Evolutionary conservation across 2,113 vertebrate species (phyloP).

Genomic region (Pachyramphus minor): DNA sequence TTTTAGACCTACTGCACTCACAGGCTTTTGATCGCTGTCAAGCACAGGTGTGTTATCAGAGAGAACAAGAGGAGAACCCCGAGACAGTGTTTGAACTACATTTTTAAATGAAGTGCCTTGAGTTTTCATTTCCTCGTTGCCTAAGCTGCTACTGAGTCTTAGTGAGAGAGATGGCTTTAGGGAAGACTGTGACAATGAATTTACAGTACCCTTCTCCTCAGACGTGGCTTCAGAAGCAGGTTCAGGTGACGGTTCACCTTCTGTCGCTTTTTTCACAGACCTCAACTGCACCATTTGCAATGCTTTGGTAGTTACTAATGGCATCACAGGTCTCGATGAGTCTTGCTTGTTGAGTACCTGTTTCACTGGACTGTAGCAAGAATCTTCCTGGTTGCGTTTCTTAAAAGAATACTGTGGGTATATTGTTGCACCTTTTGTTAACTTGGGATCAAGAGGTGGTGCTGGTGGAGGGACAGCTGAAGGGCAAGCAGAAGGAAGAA

Average conservation of each 20-base stretch:
- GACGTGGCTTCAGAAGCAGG: slow-evolving; percentile 40
- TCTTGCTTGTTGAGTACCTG: slow-evolving; percentile 61
- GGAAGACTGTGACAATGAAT: slow-evolving; percentile 23
- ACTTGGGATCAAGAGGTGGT: slow-evolving; percentile 71
- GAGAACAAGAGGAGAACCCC: slow-evolving; percentile 48
- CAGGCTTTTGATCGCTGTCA: background rate
- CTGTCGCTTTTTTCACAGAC: slow-evolving; percentile 76
- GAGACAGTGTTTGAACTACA: slow-evolving; percentile 60
- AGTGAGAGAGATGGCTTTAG: slow-evolving; percentile 72
- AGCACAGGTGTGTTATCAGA: background rate
- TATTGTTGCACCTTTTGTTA: slow-evolving; percentile 68
- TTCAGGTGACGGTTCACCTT: slow-evolving; percentile 27
- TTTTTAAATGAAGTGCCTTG: slow-evolving; percentile 69
- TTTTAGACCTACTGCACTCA: background rate
- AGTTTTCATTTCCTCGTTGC: slow-evolving; percentile 68
- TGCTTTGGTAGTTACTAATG: slow-evolving; percentile 85
- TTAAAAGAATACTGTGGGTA: slow-evolving; percentile 45
- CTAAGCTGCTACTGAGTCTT: slow-evolving; percentile 67
- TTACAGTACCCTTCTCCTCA: slow-evolving; percentile 71
- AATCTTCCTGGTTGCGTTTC: slow-evolving; percentile 5
- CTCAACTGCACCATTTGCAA: slow-evolving; percentile 90
- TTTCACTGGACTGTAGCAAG: slow-evolving; percentile 30
- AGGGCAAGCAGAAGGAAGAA: slow-evolving; percentile 20
- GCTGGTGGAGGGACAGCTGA: slow-evolving; percentile 58
- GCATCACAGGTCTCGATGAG: slow-evolving; percentile 68